Evolutionary conservation across 64 coral and sea anemone genomes (phyloP).

Genomic region (Montipora foliosa): DNA sequence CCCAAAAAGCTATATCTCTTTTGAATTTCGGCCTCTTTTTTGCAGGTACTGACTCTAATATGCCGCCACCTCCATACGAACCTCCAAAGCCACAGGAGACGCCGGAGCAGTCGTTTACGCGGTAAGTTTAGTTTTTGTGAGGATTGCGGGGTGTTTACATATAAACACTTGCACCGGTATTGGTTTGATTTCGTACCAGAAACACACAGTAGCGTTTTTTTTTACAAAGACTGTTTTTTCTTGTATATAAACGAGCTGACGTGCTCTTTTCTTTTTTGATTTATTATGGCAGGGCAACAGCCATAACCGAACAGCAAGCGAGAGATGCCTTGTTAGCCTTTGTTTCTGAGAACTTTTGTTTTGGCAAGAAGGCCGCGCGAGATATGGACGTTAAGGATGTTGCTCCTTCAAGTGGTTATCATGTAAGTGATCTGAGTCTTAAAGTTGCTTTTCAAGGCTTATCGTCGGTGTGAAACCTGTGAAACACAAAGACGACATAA

Average conservation of each 20-base stretch:
- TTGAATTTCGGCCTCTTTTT: not conserved
- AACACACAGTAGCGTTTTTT: no score
- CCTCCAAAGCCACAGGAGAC: conserved; percentile 54
- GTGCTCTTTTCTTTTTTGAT: not conserved
- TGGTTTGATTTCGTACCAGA: no score
- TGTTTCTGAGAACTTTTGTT: conserved; percentile 91
- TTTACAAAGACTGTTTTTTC: no score
- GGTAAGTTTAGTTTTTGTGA: conserved; percentile 57
- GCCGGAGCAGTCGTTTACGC: conserved; percentile 83
- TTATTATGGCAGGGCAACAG: conserved; percentile 62
- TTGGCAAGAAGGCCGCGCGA: conserved; percentile 80
- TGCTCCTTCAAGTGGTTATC: conserved; percentile 90
- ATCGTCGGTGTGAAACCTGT: no score
- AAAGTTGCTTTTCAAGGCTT: no score
- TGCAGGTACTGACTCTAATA: conserved; percentile 70
- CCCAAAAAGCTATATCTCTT: no score
- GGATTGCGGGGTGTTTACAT: no score
- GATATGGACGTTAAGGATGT: conserved; percentile 88
- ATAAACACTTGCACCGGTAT: no score
- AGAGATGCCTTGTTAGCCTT: conserved; percentile 79
- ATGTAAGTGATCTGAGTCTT: not conserved
- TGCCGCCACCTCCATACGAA: conserved; percentile 83
- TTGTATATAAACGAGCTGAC: no score
- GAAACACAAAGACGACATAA: no score
- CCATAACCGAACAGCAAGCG: conserved; percentile 84